These are phyloP conservation scores for Labeo catla DNA, from an alignment of 2,113 vertebrate species.

Conservation along the genomic window DNA sequence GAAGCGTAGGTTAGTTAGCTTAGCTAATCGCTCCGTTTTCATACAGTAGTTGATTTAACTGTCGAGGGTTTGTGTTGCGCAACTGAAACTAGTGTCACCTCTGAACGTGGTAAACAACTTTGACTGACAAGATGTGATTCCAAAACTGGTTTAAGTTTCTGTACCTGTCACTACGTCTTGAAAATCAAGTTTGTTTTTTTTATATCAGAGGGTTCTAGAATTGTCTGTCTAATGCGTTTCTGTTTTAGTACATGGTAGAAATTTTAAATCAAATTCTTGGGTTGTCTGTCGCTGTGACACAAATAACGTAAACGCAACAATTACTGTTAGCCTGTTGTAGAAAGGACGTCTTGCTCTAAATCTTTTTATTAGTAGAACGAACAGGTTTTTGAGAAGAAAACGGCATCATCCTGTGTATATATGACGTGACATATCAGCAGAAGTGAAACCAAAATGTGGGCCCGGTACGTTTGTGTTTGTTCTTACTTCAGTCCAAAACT, in stretches of 20 bases:
- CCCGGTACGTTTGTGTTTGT: not conserved
- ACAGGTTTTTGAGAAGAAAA: not conserved
- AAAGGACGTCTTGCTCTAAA: constrained; percentile 22
- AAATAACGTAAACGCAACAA: constrained; percentile 7
- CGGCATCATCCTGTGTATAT: not conserved
- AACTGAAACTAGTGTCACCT: not conserved
- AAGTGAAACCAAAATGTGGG: constrained; percentile 24
- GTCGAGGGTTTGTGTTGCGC: constrained; percentile 4
- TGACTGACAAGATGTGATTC: not conserved
- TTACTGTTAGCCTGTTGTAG: constrained; percentile 23
- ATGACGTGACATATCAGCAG: not conserved
- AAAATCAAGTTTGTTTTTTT: constrained; percentile 23
- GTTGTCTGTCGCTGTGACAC: constrained; percentile 21
- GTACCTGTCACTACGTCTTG: not conserved
- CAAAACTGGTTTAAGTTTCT: constrained; percentile 9
- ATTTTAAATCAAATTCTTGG: not conserved
- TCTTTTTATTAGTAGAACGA: not conserved
- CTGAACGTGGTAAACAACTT: not conserved
- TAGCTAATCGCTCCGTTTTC: constrained; percentile 38
- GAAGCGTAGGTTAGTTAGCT: constrained; percentile 40
- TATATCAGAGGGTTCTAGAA: constrained; percentile 13
- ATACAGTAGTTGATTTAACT: constrained; percentile 25
- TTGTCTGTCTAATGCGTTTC: constrained; percentile 33
- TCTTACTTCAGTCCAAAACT: constrained; percentile 2
- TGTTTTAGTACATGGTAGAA: constrained; percentile 16